A percentile compares a stretch with the other conserved stretches of the same genome.
phyloP scores from a whole-genome alignment of 2,113 vertebrate species.

The Xiphophorus hellerii region DNA sequence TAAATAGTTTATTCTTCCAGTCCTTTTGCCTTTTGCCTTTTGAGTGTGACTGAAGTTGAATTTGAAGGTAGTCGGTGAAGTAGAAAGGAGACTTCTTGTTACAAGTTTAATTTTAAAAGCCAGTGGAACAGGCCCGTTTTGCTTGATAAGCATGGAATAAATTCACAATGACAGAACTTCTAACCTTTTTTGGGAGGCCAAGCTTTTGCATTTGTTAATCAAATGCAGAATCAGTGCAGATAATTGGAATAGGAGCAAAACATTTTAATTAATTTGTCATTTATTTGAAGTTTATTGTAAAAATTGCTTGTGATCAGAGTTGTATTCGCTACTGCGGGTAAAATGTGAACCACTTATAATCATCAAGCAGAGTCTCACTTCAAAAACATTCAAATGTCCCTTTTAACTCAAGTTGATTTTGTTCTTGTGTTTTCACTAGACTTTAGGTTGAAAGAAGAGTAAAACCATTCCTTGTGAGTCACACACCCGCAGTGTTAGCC shows the following conservation, averaged over 20 bases:
- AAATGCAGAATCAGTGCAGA: background rate
- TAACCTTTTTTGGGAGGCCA: constrained; percentile 30
- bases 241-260: background rate
- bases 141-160: constrained; percentile 28
- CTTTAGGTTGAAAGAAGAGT: constrained; percentile 9
- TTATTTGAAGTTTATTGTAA: background rate
- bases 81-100: background rate
- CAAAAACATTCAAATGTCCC: background rate
- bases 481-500: constrained; percentile 43
- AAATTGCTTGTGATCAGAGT: background rate
- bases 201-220: constrained; percentile 18
- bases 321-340: background rate
- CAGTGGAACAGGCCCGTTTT: constrained; percentile 19
- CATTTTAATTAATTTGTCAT: background rate
- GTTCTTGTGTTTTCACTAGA: constrained; percentile 16
- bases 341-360: too few species aligned
- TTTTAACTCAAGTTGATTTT: constrained; percentile 5
- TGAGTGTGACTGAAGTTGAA: constrained; percentile 23
- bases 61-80: constrained; percentile 31
- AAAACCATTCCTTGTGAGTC: constrained; percentile 41
- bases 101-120: constrained; percentile 36
- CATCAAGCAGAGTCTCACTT: too few species aligned
- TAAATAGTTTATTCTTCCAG: constrained; percentile 2
- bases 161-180: constrained; percentile 44
- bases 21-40: constrained; percentile 31